Conservation (phyloP, 2,797 vertebrate species). For the Peromyscus eremicus region DNA sequence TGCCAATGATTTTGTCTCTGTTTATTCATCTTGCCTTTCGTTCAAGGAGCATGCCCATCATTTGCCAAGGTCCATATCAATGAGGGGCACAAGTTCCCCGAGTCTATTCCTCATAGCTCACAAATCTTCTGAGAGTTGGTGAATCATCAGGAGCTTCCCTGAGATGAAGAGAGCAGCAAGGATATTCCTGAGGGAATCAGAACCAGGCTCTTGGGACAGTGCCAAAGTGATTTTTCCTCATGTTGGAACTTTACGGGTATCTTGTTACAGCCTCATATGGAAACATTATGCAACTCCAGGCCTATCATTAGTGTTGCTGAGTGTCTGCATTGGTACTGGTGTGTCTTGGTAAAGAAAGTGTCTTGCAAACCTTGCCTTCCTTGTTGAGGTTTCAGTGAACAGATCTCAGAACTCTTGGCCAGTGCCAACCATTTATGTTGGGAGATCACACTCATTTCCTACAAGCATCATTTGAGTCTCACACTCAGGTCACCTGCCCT, state of each 20-base stretch:
- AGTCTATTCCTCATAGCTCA: neutral
- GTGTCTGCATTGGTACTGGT: neutral
- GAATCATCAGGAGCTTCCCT: neutral
- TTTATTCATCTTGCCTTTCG: neutral
- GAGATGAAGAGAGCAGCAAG: too few species aligned
- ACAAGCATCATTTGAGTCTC: neutral
- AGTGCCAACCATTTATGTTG: neutral
- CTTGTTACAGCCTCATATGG: neutral
- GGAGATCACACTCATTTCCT: neutral
- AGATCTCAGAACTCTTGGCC: neutral
- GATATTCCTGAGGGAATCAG: neutral
- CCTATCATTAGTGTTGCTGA: neutral
- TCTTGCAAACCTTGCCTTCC: neutral
- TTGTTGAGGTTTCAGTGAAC: neutral
- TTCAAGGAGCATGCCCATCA: neutral
- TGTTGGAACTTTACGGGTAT: neutral
- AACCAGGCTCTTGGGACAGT: neutral
- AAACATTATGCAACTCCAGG: neutral
- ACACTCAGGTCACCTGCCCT: slow-evolving; percentile 29
- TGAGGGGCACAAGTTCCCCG: neutral
- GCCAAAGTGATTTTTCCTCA: neutral
- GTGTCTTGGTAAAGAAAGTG: neutral
- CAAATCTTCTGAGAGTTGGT: neutral
- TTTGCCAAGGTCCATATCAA: neutral
- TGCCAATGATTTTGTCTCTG: neutral